Evolutionary conservation across 2,113 vertebrate genomes (phyloP).

Genomic region (Phycodurus eques): DNA sequence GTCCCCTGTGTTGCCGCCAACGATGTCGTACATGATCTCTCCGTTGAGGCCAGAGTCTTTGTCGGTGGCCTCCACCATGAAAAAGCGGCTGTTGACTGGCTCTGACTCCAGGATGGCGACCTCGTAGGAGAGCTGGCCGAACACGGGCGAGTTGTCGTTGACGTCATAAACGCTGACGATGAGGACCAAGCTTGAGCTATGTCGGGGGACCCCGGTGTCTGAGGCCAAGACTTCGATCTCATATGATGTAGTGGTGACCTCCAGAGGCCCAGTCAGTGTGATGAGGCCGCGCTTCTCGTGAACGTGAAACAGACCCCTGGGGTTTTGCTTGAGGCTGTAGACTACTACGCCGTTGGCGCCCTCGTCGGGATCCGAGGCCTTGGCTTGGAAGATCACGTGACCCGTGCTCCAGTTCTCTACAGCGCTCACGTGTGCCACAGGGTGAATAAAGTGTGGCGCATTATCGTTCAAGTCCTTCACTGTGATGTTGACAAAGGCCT

Average conservation of each 20-base stretch:
- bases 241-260: constrained; percentile 86
- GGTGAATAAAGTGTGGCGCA: constrained; percentile 84
- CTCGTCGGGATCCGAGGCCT: constrained; percentile 89
- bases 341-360: constrained; percentile 85
- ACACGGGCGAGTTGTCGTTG: constrained; percentile 91
- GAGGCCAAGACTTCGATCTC: constrained; percentile 88
- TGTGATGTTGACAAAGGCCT: constrained; percentile 88
- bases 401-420: constrained; percentile 95
- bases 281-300: constrained; percentile 84
- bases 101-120: constrained; percentile 87
- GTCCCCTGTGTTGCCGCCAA: constrained; percentile 85
- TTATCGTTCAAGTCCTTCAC: constrained; percentile 97
- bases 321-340: constrained; percentile 91
- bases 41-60: constrained; percentile 91
- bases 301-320: constrained; percentile 84
- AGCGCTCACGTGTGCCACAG: constrained; percentile 86
- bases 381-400: constrained; percentile 91
- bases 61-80: constrained; percentile 91
- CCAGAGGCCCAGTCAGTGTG: constrained; percentile 81
- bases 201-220: constrained; percentile 88
- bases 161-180: constrained; percentile 93
- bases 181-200: constrained; percentile 82
- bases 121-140: constrained; percentile 97
- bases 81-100: constrained; percentile 94
- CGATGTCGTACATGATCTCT: constrained; percentile 88